phyloP scores from a whole-genome alignment of 2,113 vertebrate genomes.

The Indri indri region DNA sequence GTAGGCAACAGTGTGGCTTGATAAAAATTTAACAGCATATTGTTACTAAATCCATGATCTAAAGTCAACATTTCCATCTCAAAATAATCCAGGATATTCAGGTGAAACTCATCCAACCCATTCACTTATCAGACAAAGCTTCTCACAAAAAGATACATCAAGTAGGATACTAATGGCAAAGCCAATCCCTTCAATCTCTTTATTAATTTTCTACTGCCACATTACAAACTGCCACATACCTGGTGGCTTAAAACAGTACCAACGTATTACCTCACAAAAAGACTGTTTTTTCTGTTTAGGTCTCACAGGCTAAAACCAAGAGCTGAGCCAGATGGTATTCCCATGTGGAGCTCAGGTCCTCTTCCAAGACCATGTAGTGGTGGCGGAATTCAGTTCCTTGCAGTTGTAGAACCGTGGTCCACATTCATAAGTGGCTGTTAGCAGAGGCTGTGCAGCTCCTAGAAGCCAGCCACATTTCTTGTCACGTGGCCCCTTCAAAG shows the following conservation, averaged over 20 bases:
- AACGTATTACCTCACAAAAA: background rate
- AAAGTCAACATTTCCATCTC: background rate
- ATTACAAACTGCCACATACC: background rate
- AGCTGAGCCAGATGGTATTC: fast-evolving
- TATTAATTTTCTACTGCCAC: background rate
- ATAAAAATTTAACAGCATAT: background rate
- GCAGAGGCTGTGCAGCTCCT: background rate
- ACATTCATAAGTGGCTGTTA: background rate
- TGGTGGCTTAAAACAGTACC: background rate
- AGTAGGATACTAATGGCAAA: background rate
- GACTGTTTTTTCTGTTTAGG: background rate
- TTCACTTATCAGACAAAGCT: background rate
- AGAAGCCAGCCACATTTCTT: background rate
- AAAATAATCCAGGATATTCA: conserved; percentile 6
- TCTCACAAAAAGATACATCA: background rate
- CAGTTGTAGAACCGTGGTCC: background rate
- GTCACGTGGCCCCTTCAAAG: background rate
- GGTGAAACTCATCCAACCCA: background rate
- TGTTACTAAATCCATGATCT: background rate
- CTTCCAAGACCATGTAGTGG: background rate
- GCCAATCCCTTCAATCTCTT: background rate
- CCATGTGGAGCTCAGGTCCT: background rate
- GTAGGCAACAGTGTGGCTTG: background rate
- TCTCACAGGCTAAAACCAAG: background rate
- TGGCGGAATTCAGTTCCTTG: background rate